Evolutionary conservation across 2,797 vertebrate species (phyloP), one percentile per base, ranked within the genome.

Genomic region (Bucorvus abyssinicus): DNA sequence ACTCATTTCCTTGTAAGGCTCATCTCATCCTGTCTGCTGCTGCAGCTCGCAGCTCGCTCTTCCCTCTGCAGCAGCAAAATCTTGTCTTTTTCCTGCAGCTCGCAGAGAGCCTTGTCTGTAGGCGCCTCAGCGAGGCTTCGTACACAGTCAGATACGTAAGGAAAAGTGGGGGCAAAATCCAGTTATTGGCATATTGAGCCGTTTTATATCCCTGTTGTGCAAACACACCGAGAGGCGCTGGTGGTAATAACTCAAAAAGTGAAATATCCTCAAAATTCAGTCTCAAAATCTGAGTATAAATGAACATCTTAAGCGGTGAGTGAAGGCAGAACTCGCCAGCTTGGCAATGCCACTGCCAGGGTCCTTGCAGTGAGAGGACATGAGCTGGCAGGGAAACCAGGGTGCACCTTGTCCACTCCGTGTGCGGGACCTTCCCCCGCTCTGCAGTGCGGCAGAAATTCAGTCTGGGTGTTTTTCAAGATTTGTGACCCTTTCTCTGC

Each of bases 1-100:
- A 97, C 61, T 97, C 94, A 97, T 96, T 97, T 98, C 94, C 92
- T 96, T 26, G 20, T 2, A 2, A 21, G 67, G 49, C 38, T 96
- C 63, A 53, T 87, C 84, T 86, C 78, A 67, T 96, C 83, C 87
- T 87, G 53, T 14, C 53, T 69, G 70, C 89, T 61, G 73, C 75
- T 21, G 32, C 49, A 89, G 55, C 17, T n/a, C 29, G 18, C 7
- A 9, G n/a, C 80, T 88, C 13, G 29, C 50, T 81, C 81, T 75
- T 73, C n/a, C 26, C 50, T 70, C 24, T 42, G 53, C 90, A 36
- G 74, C 59, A 88, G 8, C 42, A 29, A 63, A 89, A n/a, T 34
- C 15, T 36, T 77, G 22, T 6, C 22, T 59, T 38, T 14, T 18
- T n/a, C 7, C 42, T 7, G 4, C 32, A 38, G 23, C 56, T 17